Evolutionary conservation across 2,113 vertebrate genomes (phyloP).

Genomic region (Orientallactaga bullata): DNA sequence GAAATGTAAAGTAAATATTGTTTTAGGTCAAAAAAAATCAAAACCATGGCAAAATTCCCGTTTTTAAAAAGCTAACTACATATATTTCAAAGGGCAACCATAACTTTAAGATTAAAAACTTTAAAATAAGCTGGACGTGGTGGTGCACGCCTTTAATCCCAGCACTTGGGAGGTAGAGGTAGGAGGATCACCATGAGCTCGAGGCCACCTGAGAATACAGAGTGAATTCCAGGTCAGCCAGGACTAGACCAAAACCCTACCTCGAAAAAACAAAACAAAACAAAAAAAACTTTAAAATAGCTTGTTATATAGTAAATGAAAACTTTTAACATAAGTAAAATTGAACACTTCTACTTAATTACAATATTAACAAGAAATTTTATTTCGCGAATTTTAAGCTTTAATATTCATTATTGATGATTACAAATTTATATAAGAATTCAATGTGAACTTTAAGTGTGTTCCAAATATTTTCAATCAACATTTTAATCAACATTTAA

Average conservation of each 20-base stretch:
- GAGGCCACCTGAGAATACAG: too few species aligned
- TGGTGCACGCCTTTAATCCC: too few species aligned
- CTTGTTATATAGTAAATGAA: neutral
- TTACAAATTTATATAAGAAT: conserved; percentile 38
- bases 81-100: conserved; percentile 15
- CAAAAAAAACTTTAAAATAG: conserved; percentile 36
- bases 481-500: neutral
- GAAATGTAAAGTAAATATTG: conserved; percentile 17
- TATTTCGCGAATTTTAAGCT: conserved; percentile 40
- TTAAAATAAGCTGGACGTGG: too few species aligned
- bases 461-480: conserved; percentile 36
- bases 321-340: conserved; percentile 29
- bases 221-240: too few species aligned
- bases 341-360: conserved; percentile 23
- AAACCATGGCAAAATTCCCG: conserved; percentile 41
- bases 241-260: too few species aligned
- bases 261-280: too few species aligned
- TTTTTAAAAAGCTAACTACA: conserved; percentile 41
- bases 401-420: conserved; percentile 40
- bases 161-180: too few species aligned
- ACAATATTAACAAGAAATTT: conserved; percentile 37
- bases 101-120: conserved; percentile 40
- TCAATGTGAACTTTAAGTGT: conserved; percentile 47
- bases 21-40: conserved; percentile 46
- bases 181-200: too few species aligned